These are phyloP conservation scores for Ceratitis capitata DNA, from an alignment of 1,140 invertebrate genomes.

Conservation along the genomic window DNA sequence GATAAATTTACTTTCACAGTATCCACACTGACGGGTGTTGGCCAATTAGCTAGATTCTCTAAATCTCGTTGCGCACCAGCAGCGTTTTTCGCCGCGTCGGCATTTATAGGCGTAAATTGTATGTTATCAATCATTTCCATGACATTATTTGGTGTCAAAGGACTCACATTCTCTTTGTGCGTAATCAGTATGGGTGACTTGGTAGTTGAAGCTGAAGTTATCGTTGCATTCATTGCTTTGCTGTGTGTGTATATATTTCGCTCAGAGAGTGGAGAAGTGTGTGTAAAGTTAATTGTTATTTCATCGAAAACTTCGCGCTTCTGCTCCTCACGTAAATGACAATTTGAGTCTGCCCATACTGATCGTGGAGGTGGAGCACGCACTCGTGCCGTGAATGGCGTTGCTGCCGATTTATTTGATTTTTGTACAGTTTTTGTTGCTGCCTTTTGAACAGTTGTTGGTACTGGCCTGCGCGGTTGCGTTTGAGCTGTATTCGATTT, in stretches of 20 bases:
- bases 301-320: neutral
- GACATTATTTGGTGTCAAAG: constrained; percentile 51
- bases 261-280: constrained; percentile 39
- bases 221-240: neutral
- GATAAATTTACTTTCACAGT: neutral
- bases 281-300: constrained; percentile 19
- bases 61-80: constrained; percentile 37
- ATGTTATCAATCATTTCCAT: constrained; percentile 58
- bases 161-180: constrained; percentile 60
- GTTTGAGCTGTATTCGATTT: neutral
- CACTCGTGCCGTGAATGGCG: constrained; percentile 33
- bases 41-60: constrained; percentile 56
- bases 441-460: neutral
- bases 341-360: neutral
- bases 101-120: constrained; percentile 56
- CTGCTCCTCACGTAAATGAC: neutral
- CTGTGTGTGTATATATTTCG: constrained; percentile 42
- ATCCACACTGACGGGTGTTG: constrained; percentile 50
- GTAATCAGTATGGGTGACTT: neutral
- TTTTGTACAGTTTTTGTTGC: too few relatives aligned
- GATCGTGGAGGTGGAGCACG: neutral
- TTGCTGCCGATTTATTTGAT: constrained; percentile 21
- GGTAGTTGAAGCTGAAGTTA: neutral
- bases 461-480: neutral
- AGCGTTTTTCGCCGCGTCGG: constrained; percentile 19